Evolutionary conservation across 2,797 vertebrate species (phyloP).

Genomic region (Eospalax fontanierii): DNA sequence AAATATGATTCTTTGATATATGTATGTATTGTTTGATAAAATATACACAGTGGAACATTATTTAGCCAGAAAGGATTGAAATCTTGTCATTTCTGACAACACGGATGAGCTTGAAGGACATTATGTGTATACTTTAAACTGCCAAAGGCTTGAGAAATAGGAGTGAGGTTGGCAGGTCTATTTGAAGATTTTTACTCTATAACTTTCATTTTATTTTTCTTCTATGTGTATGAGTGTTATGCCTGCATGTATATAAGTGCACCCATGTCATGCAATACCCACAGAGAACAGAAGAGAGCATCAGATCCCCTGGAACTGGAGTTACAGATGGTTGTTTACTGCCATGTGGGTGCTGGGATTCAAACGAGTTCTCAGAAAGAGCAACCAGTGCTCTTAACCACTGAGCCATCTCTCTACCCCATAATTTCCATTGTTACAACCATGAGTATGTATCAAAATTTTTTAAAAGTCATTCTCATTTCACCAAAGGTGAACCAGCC

Average conservation of each 20-base stretch:
- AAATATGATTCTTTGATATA: not conserved
- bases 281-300: no score
- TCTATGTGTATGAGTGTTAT: no score
- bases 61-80: not conserved
- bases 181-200: not conserved
- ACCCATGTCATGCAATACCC: no score
- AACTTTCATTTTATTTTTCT: no score
- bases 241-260: no score
- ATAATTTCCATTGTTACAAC: conserved; percentile 3
- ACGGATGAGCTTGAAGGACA: not conserved
- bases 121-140: not conserved
- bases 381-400: no score
- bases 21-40: not conserved
- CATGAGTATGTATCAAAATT: not conserved
- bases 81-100: not conserved
- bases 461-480: not conserved
- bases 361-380: no score
- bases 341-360: no score
- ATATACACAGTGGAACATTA: not conserved
- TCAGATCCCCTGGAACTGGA: no score
- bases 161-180: not conserved
- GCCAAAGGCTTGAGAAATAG: not conserved
- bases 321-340: no score
- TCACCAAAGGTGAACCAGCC: not conserved
- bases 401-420: no score